phyloP scores from a whole-genome alignment of 2,888 invertebrate genomes.

The Dascillus cervinus region DNA sequence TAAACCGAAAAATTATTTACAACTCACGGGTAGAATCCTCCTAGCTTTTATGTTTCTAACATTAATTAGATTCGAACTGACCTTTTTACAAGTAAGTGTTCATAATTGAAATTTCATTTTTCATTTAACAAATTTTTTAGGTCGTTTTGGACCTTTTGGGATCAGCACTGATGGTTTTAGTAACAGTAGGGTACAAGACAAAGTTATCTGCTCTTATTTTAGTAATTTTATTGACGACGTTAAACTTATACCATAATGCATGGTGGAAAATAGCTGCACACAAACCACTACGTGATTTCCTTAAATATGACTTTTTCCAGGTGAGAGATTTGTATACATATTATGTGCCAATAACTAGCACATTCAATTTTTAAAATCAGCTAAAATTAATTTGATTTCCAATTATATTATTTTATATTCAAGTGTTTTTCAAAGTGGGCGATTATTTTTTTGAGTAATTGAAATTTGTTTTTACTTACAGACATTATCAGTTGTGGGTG shows the following conservation, averaged over 20 bases:
- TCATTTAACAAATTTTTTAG: slow-evolving; percentile 48
- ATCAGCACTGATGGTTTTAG: slow-evolving; percentile 88
- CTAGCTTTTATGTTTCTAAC: slow-evolving; percentile 99
- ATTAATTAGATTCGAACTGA: slow-evolving; percentile 85
- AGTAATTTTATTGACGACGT: slow-evolving; percentile 75
- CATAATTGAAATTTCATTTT: slow-evolving; percentile 4
- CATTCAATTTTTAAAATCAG: too few relatives aligned
- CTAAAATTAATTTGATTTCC: too few relatives aligned
- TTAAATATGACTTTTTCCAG: slow-evolving; percentile 99
- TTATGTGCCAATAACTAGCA: too few relatives aligned
- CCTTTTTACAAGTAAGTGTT: slow-evolving; percentile 68
- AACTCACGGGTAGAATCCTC: slow-evolving; percentile 89
- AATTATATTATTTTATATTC: too few relatives aligned
- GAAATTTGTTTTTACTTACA: slow-evolving; percentile 48
- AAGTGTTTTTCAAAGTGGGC: too few relatives aligned
- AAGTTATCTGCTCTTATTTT: slow-evolving; percentile 94
- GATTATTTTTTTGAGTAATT: background rate
- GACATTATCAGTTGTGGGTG: slow-evolving; percentile 98
- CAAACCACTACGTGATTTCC: slow-evolving; percentile 95
- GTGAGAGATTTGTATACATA: too few relatives aligned
- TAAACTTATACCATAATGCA: slow-evolving; percentile 96
- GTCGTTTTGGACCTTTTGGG: slow-evolving; percentile 89
- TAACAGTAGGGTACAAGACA: slow-evolving; percentile 97
- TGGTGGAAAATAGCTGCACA: slow-evolving; percentile 97
- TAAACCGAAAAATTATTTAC: slow-evolving; percentile 93